These are phyloP conservation scores for Clarias laeviceps DNA, from an alignment of 2,797 vertebrate species.

Conservation along the genomic window DNA sequence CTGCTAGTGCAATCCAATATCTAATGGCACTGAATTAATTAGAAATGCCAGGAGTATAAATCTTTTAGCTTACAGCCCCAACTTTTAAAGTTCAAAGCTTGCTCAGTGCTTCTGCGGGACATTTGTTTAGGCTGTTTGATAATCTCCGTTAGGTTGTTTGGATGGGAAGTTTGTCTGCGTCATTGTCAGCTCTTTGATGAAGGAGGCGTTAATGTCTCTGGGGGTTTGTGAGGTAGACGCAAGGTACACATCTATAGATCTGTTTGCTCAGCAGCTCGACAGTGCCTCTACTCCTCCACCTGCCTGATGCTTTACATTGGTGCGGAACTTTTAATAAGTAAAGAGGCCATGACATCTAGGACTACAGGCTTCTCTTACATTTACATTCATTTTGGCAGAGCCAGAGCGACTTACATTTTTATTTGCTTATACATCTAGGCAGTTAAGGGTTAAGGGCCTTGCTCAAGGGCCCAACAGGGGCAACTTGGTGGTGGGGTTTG, in stretches of 20 bases:
- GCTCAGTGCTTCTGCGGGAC: neutral
- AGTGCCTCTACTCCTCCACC: neutral
- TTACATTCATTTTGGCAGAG: no score
- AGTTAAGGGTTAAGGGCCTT: no score
- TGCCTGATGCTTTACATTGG: constrained; percentile 1
- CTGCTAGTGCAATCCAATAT: constrained; percentile 6
- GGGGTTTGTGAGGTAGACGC: neutral
- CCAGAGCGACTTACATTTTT: no score
- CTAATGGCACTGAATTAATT: constrained; percentile 13
- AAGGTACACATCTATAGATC: neutral
- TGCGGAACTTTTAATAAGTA: neutral
- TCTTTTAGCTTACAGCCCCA: neutral
- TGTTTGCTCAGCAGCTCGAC: neutral
- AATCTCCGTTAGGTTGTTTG: neutral
- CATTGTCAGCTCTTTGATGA: neutral
- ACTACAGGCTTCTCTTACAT: neutral
- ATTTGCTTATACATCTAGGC: no score
- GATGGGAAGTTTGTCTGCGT: neutral
- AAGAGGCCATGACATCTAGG: neutral
- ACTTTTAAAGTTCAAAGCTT: neutral
- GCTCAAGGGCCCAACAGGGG: no score
- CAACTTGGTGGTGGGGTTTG: no score
- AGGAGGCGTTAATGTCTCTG: constrained; percentile 12
- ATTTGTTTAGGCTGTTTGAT: neutral
- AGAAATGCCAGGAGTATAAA: neutral